Evolutionary conservation across 2,888 invertebrate species (phyloP).

Genomic region (Drosophila rellima): DNA sequence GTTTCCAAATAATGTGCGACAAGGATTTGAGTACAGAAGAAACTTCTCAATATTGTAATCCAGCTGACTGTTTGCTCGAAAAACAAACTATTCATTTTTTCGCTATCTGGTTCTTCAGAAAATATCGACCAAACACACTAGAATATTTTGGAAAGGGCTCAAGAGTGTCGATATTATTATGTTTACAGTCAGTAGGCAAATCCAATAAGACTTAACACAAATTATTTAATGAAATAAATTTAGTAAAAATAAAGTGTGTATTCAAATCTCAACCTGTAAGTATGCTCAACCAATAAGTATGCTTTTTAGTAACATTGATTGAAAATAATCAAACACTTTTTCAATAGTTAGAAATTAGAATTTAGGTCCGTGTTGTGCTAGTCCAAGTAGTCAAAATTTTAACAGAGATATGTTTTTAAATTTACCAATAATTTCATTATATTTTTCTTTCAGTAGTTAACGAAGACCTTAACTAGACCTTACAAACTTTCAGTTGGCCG

Average conservation of each 20-base stretch:
- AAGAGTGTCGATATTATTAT: slow-evolving; percentile 14
- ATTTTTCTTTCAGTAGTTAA: not conserved
- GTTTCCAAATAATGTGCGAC: not conserved
- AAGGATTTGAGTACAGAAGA: not conserved
- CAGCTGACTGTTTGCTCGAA: not conserved
- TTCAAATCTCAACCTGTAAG: not conserved
- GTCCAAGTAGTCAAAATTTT: too few species aligned
- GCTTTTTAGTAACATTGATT: too few species aligned
- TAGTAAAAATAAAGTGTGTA: not conserved
- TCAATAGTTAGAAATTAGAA: too few species aligned
- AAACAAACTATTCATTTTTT: not conserved
- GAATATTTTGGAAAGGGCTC: slow-evolving; percentile 2
- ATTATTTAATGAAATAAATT: not conserved
- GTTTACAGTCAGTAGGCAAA: slow-evolving; percentile 9
- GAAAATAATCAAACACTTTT: too few species aligned
- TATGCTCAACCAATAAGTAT: too few species aligned
- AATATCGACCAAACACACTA: slow-evolving; percentile 54
- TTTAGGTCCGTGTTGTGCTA: too few species aligned
- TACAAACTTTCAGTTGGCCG: slow-evolving; percentile 47
- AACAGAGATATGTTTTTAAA: too few species aligned
- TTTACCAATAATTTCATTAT: not conserved
- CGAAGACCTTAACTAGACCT: not conserved
- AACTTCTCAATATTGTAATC: not conserved
- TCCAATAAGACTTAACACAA: not conserved
- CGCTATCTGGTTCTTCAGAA: not conserved